Evolutionary conservation across 2,888 invertebrate species (phyloP).

Genomic region (Lithophane socia): DNA sequence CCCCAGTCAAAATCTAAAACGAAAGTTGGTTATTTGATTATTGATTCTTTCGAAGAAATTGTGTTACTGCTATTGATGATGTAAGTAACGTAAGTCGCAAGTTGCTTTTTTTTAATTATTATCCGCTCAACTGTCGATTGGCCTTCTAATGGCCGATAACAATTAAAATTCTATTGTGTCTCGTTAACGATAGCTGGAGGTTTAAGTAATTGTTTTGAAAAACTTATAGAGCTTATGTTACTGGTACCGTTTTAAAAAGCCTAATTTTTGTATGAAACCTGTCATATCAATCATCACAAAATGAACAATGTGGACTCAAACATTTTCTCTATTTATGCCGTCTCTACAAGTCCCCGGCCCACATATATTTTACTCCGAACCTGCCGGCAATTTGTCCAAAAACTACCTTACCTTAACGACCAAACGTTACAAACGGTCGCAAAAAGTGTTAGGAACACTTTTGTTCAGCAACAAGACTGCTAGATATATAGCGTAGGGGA

Average conservation of each 20-base stretch:
- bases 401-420: constrained; percentile 62
- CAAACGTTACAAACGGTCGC: constrained; percentile 45
- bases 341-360: constrained; percentile 1
- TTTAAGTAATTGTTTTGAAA: too few species aligned
- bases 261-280: too few species aligned
- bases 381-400: constrained; percentile 56
- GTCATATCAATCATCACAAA: neutral
- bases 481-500: constrained; percentile 48
- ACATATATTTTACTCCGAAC: constrained; percentile 38
- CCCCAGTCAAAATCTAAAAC: neutral
- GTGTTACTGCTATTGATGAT: neutral
- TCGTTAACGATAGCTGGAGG: too few species aligned
- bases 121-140: too few species aligned
- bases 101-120: too few species aligned
- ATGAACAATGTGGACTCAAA: neutral
- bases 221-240: too few species aligned
- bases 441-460: constrained; percentile 61
- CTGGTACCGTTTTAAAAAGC: too few species aligned
- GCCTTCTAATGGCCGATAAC: too few species aligned
- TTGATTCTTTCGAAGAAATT: neutral
- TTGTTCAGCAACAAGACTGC: constrained; percentile 58
- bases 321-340: constrained; percentile 13
- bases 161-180: too few species aligned
- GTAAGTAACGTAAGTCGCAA: too few species aligned
- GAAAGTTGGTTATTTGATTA: neutral